Percentiles rank a stretch among this genome's conserved stretches.
Evolutionary conservation across 1,140 invertebrate species (phyloP).

Genomic region (Ridgeia piscesae): DNA sequence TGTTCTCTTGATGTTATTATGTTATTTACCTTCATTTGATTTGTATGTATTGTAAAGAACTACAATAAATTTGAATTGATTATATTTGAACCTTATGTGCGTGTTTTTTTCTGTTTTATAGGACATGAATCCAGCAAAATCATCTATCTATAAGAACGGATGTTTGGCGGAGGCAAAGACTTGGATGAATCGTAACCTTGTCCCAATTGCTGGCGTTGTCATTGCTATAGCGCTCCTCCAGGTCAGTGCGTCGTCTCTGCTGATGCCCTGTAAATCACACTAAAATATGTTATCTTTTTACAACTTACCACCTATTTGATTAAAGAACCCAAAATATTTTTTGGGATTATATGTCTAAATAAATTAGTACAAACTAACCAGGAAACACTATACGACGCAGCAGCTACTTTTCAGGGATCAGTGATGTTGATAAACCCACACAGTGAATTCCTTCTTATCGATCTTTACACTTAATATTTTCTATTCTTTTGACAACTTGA

Average conservation of each 20-base stretch:
- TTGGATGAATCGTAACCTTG: slow-evolving; percentile 89
- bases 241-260: slow-evolving; percentile 34
- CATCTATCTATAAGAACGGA: slow-evolving; percentile 86
- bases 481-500: too few relatives aligned
- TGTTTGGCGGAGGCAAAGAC: slow-evolving; percentile 90
- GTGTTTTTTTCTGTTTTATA: not conserved
- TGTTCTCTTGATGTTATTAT: too few relatives aligned
- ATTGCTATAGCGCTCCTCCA: slow-evolving; percentile 63
- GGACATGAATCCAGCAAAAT: slow-evolving; percentile 27
- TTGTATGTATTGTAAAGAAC: too few relatives aligned
- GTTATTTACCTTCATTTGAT: too few relatives aligned
- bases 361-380: too few relatives aligned
- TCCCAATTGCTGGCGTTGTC: slow-evolving; percentile 80
- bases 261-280: not conserved
- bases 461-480: too few relatives aligned
- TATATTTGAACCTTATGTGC: too few relatives aligned
- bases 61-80: too few relatives aligned
- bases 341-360: not conserved
- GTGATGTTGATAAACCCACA: too few relatives aligned
- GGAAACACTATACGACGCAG: too few relatives aligned
- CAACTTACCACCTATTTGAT: not conserved
- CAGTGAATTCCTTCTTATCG: too few relatives aligned
- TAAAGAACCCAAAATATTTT: not conserved
- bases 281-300: not conserved
- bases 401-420: too few relatives aligned